Conservation (phyloP, 2,888 invertebrate genomes). For the Encarsia formosa region DNA sequence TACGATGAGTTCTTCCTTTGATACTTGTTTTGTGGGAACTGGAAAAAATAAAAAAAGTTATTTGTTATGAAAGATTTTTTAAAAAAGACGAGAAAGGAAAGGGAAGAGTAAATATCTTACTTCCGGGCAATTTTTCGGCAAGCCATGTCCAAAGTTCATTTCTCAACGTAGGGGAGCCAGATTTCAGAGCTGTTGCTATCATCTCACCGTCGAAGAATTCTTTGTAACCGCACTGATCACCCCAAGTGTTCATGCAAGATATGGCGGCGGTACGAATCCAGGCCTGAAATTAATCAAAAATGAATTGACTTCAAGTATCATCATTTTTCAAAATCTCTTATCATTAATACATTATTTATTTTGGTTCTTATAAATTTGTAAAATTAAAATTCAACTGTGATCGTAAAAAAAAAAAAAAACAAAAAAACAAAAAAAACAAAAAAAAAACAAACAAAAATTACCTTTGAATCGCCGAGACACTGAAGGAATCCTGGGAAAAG, state of each 20-base stretch:
- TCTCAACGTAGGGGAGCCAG: constrained; percentile 78
- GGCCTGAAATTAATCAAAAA: constrained; percentile 54
- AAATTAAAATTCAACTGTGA: no score
- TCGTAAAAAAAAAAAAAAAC: no score
- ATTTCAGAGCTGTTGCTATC: constrained; percentile 79
- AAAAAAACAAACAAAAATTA: no score
- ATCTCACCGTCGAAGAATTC: constrained; percentile 87
- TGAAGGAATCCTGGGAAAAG: constrained; percentile 80
- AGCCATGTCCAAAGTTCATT: constrained; percentile 84
- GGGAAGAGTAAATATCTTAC: constrained; percentile 51
- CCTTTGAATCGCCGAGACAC: constrained; percentile 67
- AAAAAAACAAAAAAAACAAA: no score
- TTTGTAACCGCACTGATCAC: constrained; percentile 74
- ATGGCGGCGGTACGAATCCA: constrained; percentile 78
- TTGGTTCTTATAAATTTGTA: no score
- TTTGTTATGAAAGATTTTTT: background rate
- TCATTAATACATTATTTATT: no score
- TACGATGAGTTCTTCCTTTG: constrained; percentile 74
- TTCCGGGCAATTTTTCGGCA: constrained; percentile 71
- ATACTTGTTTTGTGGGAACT: constrained; percentile 68
- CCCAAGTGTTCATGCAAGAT: constrained; percentile 81
- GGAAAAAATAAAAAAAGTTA: constrained; percentile 26
- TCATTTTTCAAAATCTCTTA: background rate
- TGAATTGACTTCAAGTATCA: no score
- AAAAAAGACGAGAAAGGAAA: background rate